phyloP scores from a whole-genome alignment of 2,113 vertebrate species.

The Ammodramus savannarum region DNA sequence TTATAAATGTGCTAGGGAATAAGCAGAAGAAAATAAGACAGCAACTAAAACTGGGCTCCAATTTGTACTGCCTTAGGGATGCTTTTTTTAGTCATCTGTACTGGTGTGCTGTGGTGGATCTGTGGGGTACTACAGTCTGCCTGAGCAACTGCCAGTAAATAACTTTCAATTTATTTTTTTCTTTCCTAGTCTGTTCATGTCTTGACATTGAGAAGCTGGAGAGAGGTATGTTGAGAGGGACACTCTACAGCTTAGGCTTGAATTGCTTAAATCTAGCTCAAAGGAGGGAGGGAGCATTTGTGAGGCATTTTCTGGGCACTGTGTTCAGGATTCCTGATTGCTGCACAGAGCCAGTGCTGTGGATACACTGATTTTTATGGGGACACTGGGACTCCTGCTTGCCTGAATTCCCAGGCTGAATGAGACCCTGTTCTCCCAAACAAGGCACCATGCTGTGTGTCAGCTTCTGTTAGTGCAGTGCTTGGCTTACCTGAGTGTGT shows the following conservation, averaged over 20 bases:
- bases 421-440: background rate
- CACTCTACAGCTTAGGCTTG: background rate
- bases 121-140: background rate
- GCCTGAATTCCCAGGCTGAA: background rate
- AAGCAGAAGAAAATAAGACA: background rate
- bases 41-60: background rate
- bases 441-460: background rate
- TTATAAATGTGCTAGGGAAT: background rate
- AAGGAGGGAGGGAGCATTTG: background rate
- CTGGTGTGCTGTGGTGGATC: background rate
- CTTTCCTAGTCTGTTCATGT: conserved; percentile 89
- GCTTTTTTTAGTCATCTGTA: background rate
- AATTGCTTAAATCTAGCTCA: background rate
- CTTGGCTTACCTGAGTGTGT: background rate
- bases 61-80: background rate
- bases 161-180: background rate
- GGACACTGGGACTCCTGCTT: background rate
- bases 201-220: conserved; percentile 91
- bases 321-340: background rate
- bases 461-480: background rate
- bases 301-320: background rate
- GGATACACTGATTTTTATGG: background rate
- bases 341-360: accelerated
- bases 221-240: conserved; percentile 81
- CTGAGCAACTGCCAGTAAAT: background rate